A percentile compares a stretch with the other conserved stretches of the same genome.
Evolutionary conservation across 2,888 invertebrate genomes (phyloP).

Genomic region (Psococerastis gibbosa): DNA sequence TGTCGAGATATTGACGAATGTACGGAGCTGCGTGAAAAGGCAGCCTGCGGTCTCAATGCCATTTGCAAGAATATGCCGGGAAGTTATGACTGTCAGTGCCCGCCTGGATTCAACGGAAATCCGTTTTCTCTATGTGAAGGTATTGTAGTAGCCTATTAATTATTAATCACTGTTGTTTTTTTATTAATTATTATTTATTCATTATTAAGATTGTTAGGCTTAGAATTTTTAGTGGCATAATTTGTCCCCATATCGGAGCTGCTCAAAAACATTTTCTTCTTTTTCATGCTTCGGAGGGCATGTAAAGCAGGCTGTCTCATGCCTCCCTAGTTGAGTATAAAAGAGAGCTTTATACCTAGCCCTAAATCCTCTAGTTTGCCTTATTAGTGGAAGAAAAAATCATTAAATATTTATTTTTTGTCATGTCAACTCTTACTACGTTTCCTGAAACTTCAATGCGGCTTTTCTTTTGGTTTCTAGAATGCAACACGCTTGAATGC

Average conservation of each 20-base stretch:
- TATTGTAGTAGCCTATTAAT: conserved; percentile 20
- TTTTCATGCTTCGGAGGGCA: no score
- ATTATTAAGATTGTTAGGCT: background rate
- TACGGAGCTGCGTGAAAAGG: conserved; percentile 47
- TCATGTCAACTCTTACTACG: no score
- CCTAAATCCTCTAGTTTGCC: no score
- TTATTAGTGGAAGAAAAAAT: no score
- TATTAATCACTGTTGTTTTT: conserved; percentile 4
- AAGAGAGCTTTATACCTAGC: no score
- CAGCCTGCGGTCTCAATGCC: conserved; percentile 73
- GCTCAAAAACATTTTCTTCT: no score
- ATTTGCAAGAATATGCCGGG: conserved; percentile 84
- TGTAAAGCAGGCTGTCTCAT: no score
- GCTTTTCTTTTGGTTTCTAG: conserved; percentile 21
- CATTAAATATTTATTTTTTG: no score
- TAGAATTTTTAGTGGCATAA: conserved; percentile 9
- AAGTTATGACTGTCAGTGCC: conserved; percentile 83
- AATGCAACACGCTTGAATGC: conserved; percentile 65
- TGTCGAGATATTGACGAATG: conserved; percentile 82
- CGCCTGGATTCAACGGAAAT: conserved; percentile 72
- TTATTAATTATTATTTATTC: background rate
- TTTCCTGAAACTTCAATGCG: background rate
- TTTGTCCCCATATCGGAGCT: no score
- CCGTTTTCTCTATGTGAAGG: conserved; percentile 69
- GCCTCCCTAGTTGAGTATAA: no score